These are phyloP conservation scores for Callosobruchus maculatus DNA, from an alignment of 2,888 invertebrate genomes.

Conservation along the genomic window DNA sequence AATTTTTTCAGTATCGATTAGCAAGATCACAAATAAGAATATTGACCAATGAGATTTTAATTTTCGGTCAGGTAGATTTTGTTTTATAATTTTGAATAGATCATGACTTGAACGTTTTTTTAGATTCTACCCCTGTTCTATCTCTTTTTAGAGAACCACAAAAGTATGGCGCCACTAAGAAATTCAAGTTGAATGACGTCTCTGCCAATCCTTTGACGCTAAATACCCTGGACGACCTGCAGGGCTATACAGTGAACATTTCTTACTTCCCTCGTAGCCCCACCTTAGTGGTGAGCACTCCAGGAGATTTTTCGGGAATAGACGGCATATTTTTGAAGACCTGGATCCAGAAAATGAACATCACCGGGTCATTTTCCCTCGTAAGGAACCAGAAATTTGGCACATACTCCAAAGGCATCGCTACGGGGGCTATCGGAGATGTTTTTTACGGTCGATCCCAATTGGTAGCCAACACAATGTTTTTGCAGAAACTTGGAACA, in stretches of 20 bases:
- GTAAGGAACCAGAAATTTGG: neutral
- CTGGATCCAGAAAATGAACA: neutral
- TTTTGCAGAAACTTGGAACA: conserved; percentile 42
- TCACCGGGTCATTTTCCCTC: neutral
- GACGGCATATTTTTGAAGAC: neutral
- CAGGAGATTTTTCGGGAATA: neutral
- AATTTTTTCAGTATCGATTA: too few relatives aligned
- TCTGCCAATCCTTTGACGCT: neutral
- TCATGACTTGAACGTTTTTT: too few relatives aligned
- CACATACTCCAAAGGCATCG: neutral
- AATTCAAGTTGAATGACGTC: neutral
- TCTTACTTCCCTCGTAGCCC: neutral
- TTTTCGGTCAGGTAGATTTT: too few relatives aligned
- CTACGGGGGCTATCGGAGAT: neutral
- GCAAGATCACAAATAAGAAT: too few relatives aligned
- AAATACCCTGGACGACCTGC: neutral
- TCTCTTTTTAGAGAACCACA: too few relatives aligned
- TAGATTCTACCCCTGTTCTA: too few relatives aligned
- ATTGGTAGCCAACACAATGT: conserved; percentile 27
- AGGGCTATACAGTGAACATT: neutral
- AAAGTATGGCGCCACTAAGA: neutral
- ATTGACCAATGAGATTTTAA: too few relatives aligned
- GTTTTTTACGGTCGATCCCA: neutral
- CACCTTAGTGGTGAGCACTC: neutral
- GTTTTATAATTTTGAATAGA: too few relatives aligned